Evolutionary conservation across 2,888 invertebrate species (phyloP).

Genomic region (Drosophila tripunctata): DNA sequence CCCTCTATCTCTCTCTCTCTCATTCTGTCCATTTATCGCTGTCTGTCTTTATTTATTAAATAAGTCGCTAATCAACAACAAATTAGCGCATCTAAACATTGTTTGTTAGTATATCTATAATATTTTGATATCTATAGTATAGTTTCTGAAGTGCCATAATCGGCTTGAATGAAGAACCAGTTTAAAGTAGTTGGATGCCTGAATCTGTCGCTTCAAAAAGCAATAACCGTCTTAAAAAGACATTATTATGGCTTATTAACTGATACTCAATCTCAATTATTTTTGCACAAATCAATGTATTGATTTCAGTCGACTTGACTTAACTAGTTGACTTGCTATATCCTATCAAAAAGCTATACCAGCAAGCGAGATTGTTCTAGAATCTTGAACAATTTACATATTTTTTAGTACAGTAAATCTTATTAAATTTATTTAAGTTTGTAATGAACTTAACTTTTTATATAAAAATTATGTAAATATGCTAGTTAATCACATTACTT

Average conservation of each 20-base stretch:
- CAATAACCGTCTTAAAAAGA: conserved; percentile 37
- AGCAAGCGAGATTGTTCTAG: not conserved
- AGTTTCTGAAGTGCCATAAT: conserved; percentile 25
- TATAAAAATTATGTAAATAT: too few species aligned
- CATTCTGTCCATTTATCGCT: too few species aligned
- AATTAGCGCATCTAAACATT: conserved; percentile 46
- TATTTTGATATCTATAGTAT: conserved; percentile 4
- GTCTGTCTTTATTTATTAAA: conserved; percentile 14
- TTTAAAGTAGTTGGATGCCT: conserved; percentile 21
- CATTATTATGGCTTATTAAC: conserved; percentile 26
- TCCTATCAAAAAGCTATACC: not conserved
- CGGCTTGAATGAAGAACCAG: conserved; percentile 39
- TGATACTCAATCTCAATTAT: conserved; percentile 31
- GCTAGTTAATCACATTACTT: too few species aligned
- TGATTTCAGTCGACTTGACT: conserved; percentile 1
- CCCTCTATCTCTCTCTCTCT: not conserved
- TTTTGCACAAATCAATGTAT: not conserved
- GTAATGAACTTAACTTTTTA: too few species aligned
- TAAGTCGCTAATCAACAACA: conserved; percentile 33
- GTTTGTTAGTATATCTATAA: conserved; percentile 16
- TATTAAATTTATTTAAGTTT: too few species aligned
- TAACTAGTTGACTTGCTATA: conserved; percentile 15
- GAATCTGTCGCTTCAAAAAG: conserved; percentile 30
- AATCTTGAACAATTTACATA: not conserved
- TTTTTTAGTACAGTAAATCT: too few species aligned